Conservation (phyloP, 2,113 vertebrate genomes). For the Thalassoma bifasciatum region DNA sequence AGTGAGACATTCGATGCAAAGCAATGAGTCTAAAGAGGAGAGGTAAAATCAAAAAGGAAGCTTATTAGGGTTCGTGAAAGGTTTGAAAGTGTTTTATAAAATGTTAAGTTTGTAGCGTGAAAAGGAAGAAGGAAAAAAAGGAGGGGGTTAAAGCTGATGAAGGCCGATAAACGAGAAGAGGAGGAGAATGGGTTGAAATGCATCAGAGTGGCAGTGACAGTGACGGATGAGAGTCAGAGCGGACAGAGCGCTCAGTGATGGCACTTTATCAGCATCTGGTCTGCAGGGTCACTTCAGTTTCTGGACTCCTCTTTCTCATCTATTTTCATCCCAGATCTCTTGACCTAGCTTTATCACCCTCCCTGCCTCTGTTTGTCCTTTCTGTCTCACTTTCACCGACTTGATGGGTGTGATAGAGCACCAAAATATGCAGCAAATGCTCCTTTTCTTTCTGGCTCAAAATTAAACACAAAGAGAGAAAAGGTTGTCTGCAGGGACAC, state of each 20-base stretch:
- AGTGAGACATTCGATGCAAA: conserved; percentile 6
- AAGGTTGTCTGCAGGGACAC: neutral
- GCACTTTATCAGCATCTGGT: conserved; percentile 71
- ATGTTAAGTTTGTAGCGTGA: neutral
- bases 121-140: conserved; percentile 1
- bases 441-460: conserved; percentile 8
- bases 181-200: conserved; percentile 25
- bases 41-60: neutral
- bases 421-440: conserved; percentile 22
- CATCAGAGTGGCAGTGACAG: conserved; percentile 65
- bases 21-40: conserved; percentile 2
- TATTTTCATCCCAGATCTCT: conserved; percentile 57
- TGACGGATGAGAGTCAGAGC: conserved; percentile 64
- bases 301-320: conserved; percentile 55
- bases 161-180: conserved; percentile 3
- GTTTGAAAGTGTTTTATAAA: neutral
- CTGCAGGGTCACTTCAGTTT: conserved; percentile 68
- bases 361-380: neutral
- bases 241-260: conserved; percentile 68
- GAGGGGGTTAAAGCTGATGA: conserved; percentile 11
- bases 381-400: conserved; percentile 9
- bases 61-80: conserved; percentile 1
- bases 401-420: conserved; percentile 50
- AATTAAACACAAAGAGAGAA: conserved; percentile 13
- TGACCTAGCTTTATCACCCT: conserved; percentile 34